These are phyloP conservation scores for Helicoverpa assulta DNA, from an alignment of 2,888 invertebrate genomes.

Conservation along the genomic window DNA sequence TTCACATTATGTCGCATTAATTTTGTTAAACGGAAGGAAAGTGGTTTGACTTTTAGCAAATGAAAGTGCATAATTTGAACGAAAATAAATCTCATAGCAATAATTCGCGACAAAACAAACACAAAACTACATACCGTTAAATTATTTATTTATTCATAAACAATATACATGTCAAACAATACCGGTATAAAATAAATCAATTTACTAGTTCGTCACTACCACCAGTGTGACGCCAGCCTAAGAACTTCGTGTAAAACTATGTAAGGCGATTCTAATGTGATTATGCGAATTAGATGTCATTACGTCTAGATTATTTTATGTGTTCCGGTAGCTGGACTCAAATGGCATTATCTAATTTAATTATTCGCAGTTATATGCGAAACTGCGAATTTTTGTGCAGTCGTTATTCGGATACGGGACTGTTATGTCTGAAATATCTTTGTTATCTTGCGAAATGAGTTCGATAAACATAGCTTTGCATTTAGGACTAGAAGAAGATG, in stretches of 20 bases:
- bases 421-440: constrained; percentile 30
- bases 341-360: constrained; percentile 13
- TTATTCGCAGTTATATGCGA: constrained; percentile 7
- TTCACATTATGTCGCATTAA: too few species aligned
- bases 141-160: too few species aligned
- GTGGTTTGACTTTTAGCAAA: constrained; percentile 3
- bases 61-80: neutral
- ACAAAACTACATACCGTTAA: too few species aligned
- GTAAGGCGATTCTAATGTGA: constrained; percentile 6
- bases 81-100: neutral
- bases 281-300: constrained; percentile 32
- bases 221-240: constrained; percentile 15
- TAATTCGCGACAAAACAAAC: too few species aligned
- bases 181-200: too few species aligned
- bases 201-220: too few species aligned
- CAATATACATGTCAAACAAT: too few species aligned
- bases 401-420: constrained; percentile 17
- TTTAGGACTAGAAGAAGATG: too few species aligned
- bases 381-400: constrained; percentile 9
- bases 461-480: too few species aligned
- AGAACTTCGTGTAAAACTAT: constrained; percentile 18
- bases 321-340: constrained; percentile 40
- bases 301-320: neutral
- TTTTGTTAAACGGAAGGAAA: constrained; percentile 22
- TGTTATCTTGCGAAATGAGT: neutral